Evolutionary conservation across 2,113 vertebrate species (phyloP).

Genomic region (Bufo bufo): DNA sequence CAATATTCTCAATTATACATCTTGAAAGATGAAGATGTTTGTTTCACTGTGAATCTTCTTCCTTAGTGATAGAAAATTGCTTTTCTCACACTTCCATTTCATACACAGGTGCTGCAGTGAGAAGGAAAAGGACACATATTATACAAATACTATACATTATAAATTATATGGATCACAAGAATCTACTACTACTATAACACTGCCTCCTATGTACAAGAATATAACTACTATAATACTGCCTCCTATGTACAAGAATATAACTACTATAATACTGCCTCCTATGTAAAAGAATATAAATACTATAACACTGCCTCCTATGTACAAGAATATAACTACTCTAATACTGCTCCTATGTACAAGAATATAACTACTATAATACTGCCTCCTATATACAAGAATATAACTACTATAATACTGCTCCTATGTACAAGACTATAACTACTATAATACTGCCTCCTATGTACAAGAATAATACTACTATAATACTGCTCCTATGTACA

Average conservation of each 20-base stretch:
- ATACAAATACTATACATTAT: too few relatives aligned
- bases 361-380: constrained; percentile 5
- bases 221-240: constrained; percentile 13
- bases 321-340: neutral
- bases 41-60: neutral
- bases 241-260: neutral
- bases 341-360: neutral
- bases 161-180: neutral
- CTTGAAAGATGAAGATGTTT: neutral
- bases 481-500: too few relatives aligned
- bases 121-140: neutral
- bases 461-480: too few relatives aligned
- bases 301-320: neutral
- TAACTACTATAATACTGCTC: constrained; percentile 1
- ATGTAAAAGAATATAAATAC: constrained; percentile 5
- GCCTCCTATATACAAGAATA: neutral
- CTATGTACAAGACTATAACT: neutral
- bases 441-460: too few relatives aligned
- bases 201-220: neutral
- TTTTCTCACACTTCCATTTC: neutral
- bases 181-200: neutral
- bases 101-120: neutral
- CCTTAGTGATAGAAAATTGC: neutral
- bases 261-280: neutral
- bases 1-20: too few relatives aligned